phyloP scores from a whole-genome alignment of 2,113 vertebrate species.

The Lagenorhynchus albirostris region DNA sequence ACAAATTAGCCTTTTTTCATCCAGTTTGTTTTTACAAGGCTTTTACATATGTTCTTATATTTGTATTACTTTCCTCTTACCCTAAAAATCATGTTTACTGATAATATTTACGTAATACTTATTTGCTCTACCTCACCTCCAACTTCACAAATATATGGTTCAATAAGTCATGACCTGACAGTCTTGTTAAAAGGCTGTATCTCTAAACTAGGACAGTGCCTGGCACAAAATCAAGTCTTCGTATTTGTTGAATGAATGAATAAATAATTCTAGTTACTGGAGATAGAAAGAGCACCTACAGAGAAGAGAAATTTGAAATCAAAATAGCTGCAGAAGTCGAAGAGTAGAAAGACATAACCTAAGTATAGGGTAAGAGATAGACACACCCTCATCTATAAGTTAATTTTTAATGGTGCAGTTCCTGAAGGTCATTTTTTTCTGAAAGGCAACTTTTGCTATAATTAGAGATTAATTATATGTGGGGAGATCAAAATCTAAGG shows the following conservation, averaged over 20 bases:
- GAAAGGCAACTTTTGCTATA: conserved; percentile 7
- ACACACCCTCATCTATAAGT: background rate
- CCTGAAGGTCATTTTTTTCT: background rate
- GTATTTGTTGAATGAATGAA: background rate
- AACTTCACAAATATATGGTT: background rate
- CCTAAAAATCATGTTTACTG: background rate
- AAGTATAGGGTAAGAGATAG: background rate
- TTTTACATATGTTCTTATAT: background rate
- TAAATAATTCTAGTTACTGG: background rate
- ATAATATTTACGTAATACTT: background rate
- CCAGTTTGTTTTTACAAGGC: background rate
- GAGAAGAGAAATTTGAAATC: background rate
- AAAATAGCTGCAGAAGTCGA: background rate
- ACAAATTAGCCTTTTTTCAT: background rate
- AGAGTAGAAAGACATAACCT: background rate
- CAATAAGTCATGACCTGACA: background rate
- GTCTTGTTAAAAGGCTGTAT: background rate
- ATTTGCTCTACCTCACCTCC: background rate
- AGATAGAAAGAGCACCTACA: background rate
- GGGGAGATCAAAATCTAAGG: background rate
- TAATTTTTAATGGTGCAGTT: background rate
- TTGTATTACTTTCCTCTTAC: background rate
- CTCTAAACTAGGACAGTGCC: background rate
- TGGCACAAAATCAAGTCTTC: background rate
- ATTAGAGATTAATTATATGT: background rate